phyloP scores from a whole-genome alignment of 1,140 invertebrate genomes.

The Drosophila ananassae region DNA sequence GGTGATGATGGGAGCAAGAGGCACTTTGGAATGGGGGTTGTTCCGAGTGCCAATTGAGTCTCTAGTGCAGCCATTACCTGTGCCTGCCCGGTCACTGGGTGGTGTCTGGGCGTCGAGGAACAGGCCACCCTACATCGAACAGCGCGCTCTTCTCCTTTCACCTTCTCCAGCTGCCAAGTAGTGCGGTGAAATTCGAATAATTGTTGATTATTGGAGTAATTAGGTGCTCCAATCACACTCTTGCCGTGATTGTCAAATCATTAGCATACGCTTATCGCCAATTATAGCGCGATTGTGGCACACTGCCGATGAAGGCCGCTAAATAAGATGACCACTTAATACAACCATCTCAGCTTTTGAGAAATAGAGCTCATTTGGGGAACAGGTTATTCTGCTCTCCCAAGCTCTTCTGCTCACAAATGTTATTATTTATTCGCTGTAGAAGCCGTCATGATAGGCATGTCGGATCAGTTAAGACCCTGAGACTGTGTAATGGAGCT shows the following conservation, averaged over 20 bases:
- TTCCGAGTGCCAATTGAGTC: constrained; percentile 47
- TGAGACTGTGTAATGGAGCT: constrained; percentile 27
- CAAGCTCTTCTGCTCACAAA: too few relatives aligned
- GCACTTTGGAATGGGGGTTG: constrained; percentile 10
- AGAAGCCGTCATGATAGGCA: too few relatives aligned
- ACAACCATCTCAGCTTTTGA: neutral
- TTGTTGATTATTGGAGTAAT: neutral
- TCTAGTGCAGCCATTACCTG: constrained; percentile 5
- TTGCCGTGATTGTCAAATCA: constrained; percentile 6
- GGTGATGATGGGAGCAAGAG: constrained; percentile 34
- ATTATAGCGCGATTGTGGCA: neutral
- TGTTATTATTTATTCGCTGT: too few relatives aligned
- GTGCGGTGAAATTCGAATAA: constrained; percentile 11
- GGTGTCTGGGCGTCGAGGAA: neutral
- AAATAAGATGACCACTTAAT: constrained; percentile 1
- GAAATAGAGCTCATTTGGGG: too few relatives aligned
- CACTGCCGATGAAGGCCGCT: neutral
- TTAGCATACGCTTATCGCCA: constrained; percentile 6
- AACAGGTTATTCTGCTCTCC: neutral
- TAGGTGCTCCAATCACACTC: constrained; percentile 4
- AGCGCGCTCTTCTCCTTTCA: neutral
- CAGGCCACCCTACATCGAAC: neutral
- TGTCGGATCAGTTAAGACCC: constrained; percentile 15
- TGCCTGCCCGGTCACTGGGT: neutral
- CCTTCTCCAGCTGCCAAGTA: too few relatives aligned